Conservation (phyloP, 2,888 invertebrate species). For the Nasonovia ribisnigri region DNA sequence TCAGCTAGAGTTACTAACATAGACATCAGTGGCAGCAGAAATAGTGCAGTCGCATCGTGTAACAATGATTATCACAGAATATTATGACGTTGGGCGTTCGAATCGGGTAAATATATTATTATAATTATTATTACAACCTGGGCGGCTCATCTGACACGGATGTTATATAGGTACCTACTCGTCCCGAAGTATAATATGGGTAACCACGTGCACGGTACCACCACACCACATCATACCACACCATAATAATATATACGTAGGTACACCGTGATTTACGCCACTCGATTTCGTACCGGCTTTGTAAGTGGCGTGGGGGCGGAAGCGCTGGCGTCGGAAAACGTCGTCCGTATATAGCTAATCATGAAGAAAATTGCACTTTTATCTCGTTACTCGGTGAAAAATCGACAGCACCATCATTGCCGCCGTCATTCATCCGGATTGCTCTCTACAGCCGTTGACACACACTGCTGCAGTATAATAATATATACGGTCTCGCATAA, state of each 20-base stretch:
- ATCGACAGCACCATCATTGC: slow-evolving; percentile 10
- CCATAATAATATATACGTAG: too few relatives aligned
- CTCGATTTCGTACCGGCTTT: slow-evolving; percentile 4
- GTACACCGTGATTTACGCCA: not conserved
- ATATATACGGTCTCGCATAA: slow-evolving; percentile 34
- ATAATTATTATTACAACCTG: not conserved
- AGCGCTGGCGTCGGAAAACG: not conserved
- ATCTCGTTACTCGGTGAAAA: slow-evolving; percentile 37
- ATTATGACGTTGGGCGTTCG: not conserved
- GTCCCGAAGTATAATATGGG: not conserved
- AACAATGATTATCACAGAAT: not conserved
- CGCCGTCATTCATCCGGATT: not conserved
- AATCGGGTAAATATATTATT: not conserved
- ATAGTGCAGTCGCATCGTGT: not conserved
- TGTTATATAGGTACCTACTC: not conserved
- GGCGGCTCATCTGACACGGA: not conserved
- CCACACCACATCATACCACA: not conserved
- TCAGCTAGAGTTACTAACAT: not conserved
- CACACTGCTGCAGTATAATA: not conserved
- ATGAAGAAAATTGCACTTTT: slow-evolving; percentile 51
- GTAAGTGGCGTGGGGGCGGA: not conserved
- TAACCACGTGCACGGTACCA: not conserved
- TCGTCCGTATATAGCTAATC: slow-evolving; percentile 11
- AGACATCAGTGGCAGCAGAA: not conserved
- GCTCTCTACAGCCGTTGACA: not conserved